These are phyloP conservation scores for Orgyia antiqua DNA, from an alignment of 2,888 invertebrate genomes.

Conservation along the genomic window DNA sequence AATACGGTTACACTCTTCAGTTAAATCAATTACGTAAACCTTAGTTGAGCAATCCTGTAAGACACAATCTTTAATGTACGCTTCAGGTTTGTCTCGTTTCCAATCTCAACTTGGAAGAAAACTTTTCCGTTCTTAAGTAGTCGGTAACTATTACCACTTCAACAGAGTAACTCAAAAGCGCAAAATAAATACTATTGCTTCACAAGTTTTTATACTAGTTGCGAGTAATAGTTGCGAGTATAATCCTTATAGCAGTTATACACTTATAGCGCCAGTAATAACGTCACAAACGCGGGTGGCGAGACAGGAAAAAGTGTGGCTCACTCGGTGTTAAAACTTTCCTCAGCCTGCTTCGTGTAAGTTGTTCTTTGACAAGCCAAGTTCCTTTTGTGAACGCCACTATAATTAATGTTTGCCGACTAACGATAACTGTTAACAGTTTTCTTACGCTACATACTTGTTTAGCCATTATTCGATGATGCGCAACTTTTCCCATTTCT, in stretches of 20 bases:
- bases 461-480: slow-evolving; percentile 42
- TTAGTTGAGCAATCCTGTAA: too few relatives aligned
- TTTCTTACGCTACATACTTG: too few relatives aligned
- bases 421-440: slow-evolving; percentile 35
- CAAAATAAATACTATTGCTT: slow-evolving; percentile 39
- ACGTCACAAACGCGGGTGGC: slow-evolving; percentile 19
- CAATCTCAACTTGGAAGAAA: slow-evolving; percentile 47
- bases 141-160: slow-evolving; percentile 35
- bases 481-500: slow-evolving; percentile 30
- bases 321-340: slow-evolving; percentile 27
- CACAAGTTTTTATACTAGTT: slow-evolving; percentile 39
- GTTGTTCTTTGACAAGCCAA: slow-evolving; percentile 52
- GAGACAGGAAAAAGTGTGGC: slow-evolving; percentile 32
- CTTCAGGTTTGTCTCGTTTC: slow-evolving; percentile 50
- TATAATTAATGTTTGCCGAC: slow-evolving; percentile 62
- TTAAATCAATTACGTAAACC: too few relatives aligned
- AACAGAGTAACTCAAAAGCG: slow-evolving; percentile 41
- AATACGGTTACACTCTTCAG: too few relatives aligned
- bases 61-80: slow-evolving; percentile 50
- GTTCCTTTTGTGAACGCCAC: slow-evolving; percentile 43
- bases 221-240: too few relatives aligned
- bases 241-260: too few relatives aligned
- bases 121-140: slow-evolving; percentile 44
- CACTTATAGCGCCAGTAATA: slow-evolving; percentile 47
- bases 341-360: slow-evolving; percentile 33